These are phyloP conservation scores for Troides helena DNA, from an alignment of 2,888 invertebrate genomes.

Conservation along the genomic window DNA sequence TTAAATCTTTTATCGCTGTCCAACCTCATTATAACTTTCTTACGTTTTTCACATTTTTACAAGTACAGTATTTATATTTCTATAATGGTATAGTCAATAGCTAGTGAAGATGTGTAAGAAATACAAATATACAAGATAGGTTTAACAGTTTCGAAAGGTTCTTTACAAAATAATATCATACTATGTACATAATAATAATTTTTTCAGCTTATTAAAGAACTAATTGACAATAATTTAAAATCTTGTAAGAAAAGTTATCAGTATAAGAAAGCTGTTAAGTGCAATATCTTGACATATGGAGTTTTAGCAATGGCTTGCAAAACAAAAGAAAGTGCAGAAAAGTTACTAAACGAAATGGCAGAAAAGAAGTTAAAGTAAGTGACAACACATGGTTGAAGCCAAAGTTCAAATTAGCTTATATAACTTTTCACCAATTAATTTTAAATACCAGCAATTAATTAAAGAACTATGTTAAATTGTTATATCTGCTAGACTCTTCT, in stretches of 20 bases:
- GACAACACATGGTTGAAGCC: not conserved
- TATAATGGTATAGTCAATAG: no score
- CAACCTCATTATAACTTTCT: no score
- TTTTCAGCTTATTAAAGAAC: slow-evolving; percentile 76
- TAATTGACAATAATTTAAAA: slow-evolving; percentile 73
- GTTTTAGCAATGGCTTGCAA: slow-evolving; percentile 89
- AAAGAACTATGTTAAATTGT: no score
- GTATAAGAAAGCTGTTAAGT: slow-evolving; percentile 73
- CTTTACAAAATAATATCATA: no score
- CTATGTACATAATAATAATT: not conserved
- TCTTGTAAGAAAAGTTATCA: slow-evolving; percentile 55
- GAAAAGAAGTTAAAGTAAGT: slow-evolving; percentile 82
- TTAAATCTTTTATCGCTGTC: no score
- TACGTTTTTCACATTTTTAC: no score
- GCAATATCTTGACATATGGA: slow-evolving; percentile 92
- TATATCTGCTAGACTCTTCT: no score
- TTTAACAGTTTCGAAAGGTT: no score
- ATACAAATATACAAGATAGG: no score
- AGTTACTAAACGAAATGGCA: slow-evolving; percentile 86
- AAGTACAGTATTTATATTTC: no score
- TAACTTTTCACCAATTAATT: not conserved
- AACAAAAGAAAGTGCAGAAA: slow-evolving; percentile 81
- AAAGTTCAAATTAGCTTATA: not conserved
- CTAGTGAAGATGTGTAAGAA: no score
- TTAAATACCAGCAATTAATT: not conserved